Conservation (phyloP, 2,888 invertebrate genomes). For the Subacronicta megacephala region DNA sequence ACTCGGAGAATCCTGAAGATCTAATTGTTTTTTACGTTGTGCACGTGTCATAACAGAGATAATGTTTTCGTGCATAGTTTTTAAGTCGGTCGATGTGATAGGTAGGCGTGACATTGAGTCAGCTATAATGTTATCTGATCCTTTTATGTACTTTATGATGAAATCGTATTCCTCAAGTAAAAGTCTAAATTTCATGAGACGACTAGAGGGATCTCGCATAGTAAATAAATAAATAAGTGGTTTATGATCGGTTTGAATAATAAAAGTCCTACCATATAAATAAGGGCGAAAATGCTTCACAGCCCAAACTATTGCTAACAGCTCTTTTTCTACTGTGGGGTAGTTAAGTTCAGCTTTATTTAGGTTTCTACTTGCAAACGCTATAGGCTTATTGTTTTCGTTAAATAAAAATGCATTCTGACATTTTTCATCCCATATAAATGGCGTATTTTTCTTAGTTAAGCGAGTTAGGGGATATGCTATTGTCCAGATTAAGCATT, state of each 20-base stretch:
- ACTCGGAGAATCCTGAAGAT: not conserved
- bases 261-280: conserved; percentile 3
- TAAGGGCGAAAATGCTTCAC: conserved; percentile 7
- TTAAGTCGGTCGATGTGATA: not conserved
- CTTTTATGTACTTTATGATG: too few species aligned
- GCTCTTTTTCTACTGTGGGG: conserved; percentile 5
- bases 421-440: conserved; percentile 15
- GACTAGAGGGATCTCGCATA: conserved; percentile 8
- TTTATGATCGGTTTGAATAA: conserved; percentile 7
- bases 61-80: not conserved
- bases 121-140: not conserved
- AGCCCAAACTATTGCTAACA: not conserved
- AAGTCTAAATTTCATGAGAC: conserved; percentile 4
- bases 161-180: too few species aligned
- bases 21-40: too few species aligned
- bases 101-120: not conserved
- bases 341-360: conserved; percentile 5
- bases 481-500: too few species aligned
- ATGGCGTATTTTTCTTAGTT: conserved; percentile 1
- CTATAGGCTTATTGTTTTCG: conserved; percentile 2
- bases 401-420: conserved; percentile 22
- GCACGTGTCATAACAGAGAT: too few species aligned
- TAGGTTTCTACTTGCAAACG: conserved; percentile 4
- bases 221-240: conserved; percentile 11
- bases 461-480: too few species aligned